Percentiles rank a stretch among this genome's conserved stretches.
These are phyloP conservation scores for Calonectris borealis DNA, from an alignment of 2,113 vertebrate species.

Conservation along the genomic window DNA sequence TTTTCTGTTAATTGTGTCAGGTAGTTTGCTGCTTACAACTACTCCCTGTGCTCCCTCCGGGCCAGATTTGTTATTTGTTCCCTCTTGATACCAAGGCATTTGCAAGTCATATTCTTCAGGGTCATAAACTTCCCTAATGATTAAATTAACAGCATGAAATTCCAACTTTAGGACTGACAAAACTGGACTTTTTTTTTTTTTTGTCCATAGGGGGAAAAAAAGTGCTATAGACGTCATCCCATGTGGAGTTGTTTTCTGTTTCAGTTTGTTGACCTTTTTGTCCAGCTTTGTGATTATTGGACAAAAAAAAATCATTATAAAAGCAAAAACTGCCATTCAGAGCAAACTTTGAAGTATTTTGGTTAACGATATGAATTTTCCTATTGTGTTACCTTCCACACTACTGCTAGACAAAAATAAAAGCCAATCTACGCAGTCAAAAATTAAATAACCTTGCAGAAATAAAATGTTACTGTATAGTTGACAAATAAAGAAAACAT, in stretches of 20 bases:
- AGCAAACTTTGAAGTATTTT: not conserved
- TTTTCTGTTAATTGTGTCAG: not conserved
- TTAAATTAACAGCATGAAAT: conserved; percentile 21
- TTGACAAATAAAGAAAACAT: not conserved
- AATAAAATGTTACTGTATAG: not conserved
- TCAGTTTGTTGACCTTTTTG: not conserved
- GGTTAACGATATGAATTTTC: not conserved
- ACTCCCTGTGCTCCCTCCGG: not conserved
- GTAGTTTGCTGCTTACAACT: not conserved
- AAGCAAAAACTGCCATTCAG: not conserved
- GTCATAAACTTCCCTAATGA: conserved; percentile 8
- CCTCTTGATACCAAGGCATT: not conserved
- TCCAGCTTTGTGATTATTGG: not conserved
- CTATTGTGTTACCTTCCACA: not conserved
- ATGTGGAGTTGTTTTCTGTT: not conserved
- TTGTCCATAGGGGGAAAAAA: not conserved
- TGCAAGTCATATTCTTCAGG: conserved; percentile 13
- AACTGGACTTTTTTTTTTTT: not conserved
- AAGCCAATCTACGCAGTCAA: not conserved
- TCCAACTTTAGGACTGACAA: not conserved
- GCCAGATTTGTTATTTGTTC: not conserved
- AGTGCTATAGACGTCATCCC: not conserved
- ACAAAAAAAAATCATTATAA: not conserved
- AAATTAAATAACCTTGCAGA: not conserved
- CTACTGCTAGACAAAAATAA: not conserved